Evolutionary conservation across 2,888 invertebrate species (phyloP), one percentile per base, ranked within the genome.

Genomic region (Tetranychus piercei): DNA sequence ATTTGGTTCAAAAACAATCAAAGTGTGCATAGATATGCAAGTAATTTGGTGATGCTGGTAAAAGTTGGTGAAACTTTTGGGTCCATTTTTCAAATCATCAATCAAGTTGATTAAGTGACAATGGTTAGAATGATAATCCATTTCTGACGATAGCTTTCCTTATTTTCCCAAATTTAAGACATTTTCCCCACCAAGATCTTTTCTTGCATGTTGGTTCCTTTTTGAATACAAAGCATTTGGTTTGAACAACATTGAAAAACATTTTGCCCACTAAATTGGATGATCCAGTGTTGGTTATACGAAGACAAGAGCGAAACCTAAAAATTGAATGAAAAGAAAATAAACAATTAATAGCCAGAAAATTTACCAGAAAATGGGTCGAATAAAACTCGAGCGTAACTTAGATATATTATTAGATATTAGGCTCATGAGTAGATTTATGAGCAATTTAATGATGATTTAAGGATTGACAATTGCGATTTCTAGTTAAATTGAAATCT

Each of bases 201-300:
- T 88, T 86, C 8, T 86, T 85, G 83, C 95, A 95, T 44, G 88
- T 85, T 79, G 88, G 88, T 78, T 90, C 88, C 1, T 88, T 87
- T 80, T 90, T 90, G 69, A 96, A 84, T 0, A 90, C 87, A 83
- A 96, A 95, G 81, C 96, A 96, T 81, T 92, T 90, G 0, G 92
- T 91, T 81, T 92, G 92, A n/a, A 95, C 89, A 71, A 94, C 86
- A 84, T 95, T 93, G 87, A 96, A 96, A 86, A 93, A 96, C 55
- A 95, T 85, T 80, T 90, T 91, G 4, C 94, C 94, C 74, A 94
- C 92, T 83, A 93, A 87, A 81, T 91, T 91, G 9, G 94, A 90
- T 11, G 92, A 89, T 7, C 90, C 88, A 0, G 91, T 91, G 79
- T 88, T 88, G 0, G 92, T 90, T 83, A 91, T 87, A 82, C 93